A percentile compares a stretch with the other conserved stretches of the same genome.
phyloP scores from a whole-genome alignment of 2,888 invertebrate species.

The Microplitis deprimator region DNA sequence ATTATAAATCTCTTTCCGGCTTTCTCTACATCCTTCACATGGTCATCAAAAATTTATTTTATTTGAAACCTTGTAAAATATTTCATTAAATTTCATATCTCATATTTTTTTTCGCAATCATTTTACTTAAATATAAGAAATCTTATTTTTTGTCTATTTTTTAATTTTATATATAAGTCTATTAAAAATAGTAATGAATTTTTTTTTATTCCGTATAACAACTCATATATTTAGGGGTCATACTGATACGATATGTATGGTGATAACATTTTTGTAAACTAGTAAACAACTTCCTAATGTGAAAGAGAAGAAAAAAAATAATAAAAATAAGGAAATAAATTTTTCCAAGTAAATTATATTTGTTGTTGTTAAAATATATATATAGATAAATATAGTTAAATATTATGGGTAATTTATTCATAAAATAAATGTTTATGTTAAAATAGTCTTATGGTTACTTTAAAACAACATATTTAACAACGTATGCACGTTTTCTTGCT shows the following conservation, averaged over 20 bases:
- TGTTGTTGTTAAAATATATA: too few species aligned
- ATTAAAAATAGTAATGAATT: too few species aligned
- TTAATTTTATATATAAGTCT: background rate
- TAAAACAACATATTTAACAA: conserved; percentile 13
- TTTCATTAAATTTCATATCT: background rate
- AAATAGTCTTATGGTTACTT: background rate
- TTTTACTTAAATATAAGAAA: background rate
- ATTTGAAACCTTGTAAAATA: background rate
- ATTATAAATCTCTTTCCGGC: background rate
- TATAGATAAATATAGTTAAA: background rate
- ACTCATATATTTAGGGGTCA: too few species aligned
- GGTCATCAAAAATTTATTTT: background rate
- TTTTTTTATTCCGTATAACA: too few species aligned
- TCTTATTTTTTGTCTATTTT: background rate
- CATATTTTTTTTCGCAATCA: background rate
- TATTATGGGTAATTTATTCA: background rate
- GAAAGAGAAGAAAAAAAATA: too few species aligned
- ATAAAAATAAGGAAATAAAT: too few species aligned
- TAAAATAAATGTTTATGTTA: background rate
- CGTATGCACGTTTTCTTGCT: background rate
- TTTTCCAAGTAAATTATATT: too few species aligned
- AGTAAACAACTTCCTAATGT: too few species aligned
- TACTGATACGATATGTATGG: too few species aligned
- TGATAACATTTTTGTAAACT: too few species aligned
- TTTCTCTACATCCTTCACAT: background rate